Conservation (phyloP, 2,113 vertebrate genomes). For the Isurus oxyrinchus region DNA sequence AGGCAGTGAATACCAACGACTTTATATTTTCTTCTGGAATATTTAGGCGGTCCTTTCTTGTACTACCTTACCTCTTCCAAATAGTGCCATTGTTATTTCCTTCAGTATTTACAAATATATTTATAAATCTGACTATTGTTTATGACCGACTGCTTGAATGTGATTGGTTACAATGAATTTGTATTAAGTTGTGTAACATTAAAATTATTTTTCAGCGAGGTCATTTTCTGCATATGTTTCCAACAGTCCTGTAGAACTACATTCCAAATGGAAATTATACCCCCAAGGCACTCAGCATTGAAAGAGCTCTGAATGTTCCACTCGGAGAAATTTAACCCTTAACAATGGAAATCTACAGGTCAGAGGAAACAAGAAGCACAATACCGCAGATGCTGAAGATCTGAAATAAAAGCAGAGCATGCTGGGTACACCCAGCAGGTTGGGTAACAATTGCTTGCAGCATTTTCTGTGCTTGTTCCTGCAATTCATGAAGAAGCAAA, state of each 20-base stretch:
- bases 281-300: background rate
- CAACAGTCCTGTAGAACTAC: background rate
- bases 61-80: background rate
- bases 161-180: background rate
- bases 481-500: background rate
- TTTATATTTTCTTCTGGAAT: background rate
- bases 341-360: background rate
- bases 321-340: background rate
- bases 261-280: background rate
- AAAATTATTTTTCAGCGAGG: conserved; percentile 9
- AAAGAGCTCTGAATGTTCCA: background rate
- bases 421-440: background rate
- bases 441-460: background rate
- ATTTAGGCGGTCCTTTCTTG: background rate
- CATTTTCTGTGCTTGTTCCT: background rate
- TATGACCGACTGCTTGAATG: background rate
- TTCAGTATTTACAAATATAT: background rate
- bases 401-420: background rate
- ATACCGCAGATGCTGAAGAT: background rate
- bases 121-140: background rate
- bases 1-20: background rate
- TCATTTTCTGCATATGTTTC: background rate
- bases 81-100: background rate
- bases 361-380: background rate
- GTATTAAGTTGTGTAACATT: background rate